Base-by-base conservation (phyloP, 2,888 invertebrate species). In the Iphiclides podalirius region DNA sequence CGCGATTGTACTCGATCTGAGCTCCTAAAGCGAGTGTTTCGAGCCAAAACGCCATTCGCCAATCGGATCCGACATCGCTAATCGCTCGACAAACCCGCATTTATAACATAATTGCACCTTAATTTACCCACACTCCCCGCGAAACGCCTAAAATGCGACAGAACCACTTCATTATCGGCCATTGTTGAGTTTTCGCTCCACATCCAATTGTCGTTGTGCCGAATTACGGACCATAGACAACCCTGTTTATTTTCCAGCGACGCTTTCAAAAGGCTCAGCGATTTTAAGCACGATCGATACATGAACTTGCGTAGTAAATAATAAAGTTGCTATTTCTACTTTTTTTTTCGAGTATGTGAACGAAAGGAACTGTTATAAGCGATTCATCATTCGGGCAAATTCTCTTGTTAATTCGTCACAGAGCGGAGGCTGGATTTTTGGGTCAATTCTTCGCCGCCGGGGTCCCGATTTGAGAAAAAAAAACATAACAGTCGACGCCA, bases 351-450 rank as follows among this genome's bases (percentile, higher is more conserved):
- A 55, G 51, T 64, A 65, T 67, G n/a, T n/a, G 67, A 68, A 69
- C 66, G 64, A 64, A 64, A 66, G 57, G 64, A 63, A 72, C 72
- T 67, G 66, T 66, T 67, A 70, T 12, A 56, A 67, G 61, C 70
- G 66, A 85, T 84, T 75, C 67, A 80, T 84, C 79, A 82, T 78
- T 71, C 52, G 50, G 51, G 47, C 66, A 70, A 74, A 72, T 71
- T 81, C 80, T 76, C 84, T 83, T 65, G 82, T 83, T 82, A 79
- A 84, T 85, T 85, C 76, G 85, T 70, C 66, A 71, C 74, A 72
- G 72, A 67, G 37, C 13, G 50, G 50, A 50, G 50, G 70, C 70
- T 70, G 70, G 66, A 67, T 74, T 66, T 72, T 75, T 66, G 72
- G 72, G 72, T 69, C 70, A 68, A 64, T 67, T 69, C 62, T 63